phyloP scores from a whole-genome alignment of 2,888 invertebrate species.

The Acrobeloides nanus region DNA sequence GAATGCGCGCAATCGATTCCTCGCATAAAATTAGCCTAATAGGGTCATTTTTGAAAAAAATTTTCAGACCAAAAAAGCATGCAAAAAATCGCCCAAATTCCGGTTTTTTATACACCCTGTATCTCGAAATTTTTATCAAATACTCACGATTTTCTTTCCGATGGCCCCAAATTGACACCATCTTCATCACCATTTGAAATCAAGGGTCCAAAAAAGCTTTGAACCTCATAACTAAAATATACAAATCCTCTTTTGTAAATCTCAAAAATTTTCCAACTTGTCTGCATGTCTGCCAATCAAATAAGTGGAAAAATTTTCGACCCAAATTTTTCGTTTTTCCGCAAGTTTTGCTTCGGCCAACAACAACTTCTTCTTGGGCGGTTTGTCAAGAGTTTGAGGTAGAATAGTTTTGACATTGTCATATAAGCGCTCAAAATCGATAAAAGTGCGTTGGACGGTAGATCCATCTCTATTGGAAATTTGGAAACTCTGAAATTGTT shows the following conservation, averaged over 20 bases:
- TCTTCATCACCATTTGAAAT: conserved; percentile 30
- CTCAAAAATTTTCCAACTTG: conserved; percentile 15
- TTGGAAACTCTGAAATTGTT: too few relatives aligned
- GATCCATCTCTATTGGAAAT: too few relatives aligned
- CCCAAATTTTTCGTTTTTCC: conserved; percentile 41
- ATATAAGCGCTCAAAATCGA: conserved; percentile 40
- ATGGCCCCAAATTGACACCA: conserved; percentile 38
- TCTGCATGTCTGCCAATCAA: conserved; percentile 28
- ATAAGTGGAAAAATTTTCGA: conserved; percentile 30
- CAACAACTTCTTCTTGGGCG: conserved; percentile 25
- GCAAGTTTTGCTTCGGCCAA: conserved; percentile 19
- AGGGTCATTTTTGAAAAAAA: too few relatives aligned
- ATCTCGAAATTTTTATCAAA: too few relatives aligned
- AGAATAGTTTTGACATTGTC: conserved; percentile 20
- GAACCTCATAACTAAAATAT: conserved; percentile 23
- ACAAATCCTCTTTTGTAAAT: neutral
- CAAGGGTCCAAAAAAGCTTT: conserved; percentile 20
- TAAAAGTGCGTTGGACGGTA: conserved; percentile 24
- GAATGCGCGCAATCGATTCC: too few relatives aligned
- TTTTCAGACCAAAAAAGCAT: too few relatives aligned
- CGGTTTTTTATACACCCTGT: too few relatives aligned
- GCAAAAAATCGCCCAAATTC: too few relatives aligned
- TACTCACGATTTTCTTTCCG: conserved; percentile 39
- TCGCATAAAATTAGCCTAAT: too few relatives aligned
- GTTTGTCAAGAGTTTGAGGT: conserved; percentile 14